Base-by-base conservation (phyloP, 2,888 invertebrate genomes). In the Drosophila kambysellisi region DNA sequence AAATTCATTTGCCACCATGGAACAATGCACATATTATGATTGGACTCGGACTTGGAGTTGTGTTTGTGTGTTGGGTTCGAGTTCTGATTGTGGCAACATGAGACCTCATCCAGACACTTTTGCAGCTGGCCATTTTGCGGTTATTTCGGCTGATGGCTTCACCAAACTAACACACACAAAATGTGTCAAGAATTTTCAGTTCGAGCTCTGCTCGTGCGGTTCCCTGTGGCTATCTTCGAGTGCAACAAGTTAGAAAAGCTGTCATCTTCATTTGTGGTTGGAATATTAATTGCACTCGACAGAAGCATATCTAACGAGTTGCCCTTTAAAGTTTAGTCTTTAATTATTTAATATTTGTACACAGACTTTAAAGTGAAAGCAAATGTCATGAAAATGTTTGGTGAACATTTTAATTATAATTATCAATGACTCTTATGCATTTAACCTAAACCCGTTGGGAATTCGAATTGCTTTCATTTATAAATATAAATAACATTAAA, bases 1-100 rank as follows among this genome's bases (percentile, higher is more conserved):
- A 76, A 76, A 65, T 79, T 66, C 72, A 76, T 70, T 79, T 71
- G 74, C n/a, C 78, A 73, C 60, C 67, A 73, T 61, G 51, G 53
- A 62, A 65, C 63, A 71, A 43, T 65, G 58, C 58, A 60, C 65
- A 63, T 61, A 64, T 66, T 74, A 69, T 69, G 48, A 58, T 32
- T 62, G 57, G n/a, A 33, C 29, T 46, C 29, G 43, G 60, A 48
- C 41, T 46, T 46, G 46, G 25, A 11, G 0, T 33, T 33, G 33
- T 9, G 37, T 15, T 41, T 63, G 30, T 25, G 20, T 25, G 32
- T 29, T 60, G 46, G 58, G 29, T 35, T 72, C 48, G 41, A 20
- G n/a, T 17, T 9, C 15, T 12, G 35, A 25, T 29, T 61, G 54
- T 37, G 51, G 70, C 60, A 64, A 70, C 17, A 41, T 57, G 64